Conservation (phyloP, 2,888 invertebrate species). For the Dasypolia templi region DNA sequence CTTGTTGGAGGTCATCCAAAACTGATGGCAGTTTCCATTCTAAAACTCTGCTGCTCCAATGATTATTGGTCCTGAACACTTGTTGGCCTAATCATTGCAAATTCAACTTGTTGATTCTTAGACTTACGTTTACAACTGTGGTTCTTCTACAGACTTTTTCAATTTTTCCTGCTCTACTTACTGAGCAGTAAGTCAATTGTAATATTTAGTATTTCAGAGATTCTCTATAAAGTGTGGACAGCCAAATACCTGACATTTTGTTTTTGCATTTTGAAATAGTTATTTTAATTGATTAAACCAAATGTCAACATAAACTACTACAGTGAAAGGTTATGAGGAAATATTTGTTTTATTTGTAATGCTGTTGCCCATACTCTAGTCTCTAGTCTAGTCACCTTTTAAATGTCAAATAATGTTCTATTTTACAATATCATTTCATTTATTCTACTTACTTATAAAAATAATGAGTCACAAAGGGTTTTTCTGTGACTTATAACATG, state of each 20-base stretch:
- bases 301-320: constrained; percentile 7
- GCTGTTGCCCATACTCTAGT: not conserved
- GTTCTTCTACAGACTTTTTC: not conserved
- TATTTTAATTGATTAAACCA: constrained; percentile 10
- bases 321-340: constrained; percentile 27
- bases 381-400: not conserved
- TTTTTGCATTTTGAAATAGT: not conserved
- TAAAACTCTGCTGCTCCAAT: not conserved
- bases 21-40: not conserved
- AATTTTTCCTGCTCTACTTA: not conserved
- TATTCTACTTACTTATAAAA: not conserved
- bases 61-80: not conserved
- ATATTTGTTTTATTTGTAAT: constrained; percentile 10
- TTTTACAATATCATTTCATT: constrained; percentile 6
- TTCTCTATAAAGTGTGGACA: not conserved
- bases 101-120: not conserved
- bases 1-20: not conserved
- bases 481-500: constrained; percentile 1
- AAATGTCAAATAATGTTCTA: not conserved
- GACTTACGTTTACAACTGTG: not conserved
- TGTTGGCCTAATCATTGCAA: not conserved
- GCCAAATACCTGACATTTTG: not conserved
- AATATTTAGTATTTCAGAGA: not conserved
- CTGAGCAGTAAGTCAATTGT: not conserved
- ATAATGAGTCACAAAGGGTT: not conserved